Conservation (phyloP, 2,113 vertebrate genomes). For the Phaetusa simplex region DNA sequence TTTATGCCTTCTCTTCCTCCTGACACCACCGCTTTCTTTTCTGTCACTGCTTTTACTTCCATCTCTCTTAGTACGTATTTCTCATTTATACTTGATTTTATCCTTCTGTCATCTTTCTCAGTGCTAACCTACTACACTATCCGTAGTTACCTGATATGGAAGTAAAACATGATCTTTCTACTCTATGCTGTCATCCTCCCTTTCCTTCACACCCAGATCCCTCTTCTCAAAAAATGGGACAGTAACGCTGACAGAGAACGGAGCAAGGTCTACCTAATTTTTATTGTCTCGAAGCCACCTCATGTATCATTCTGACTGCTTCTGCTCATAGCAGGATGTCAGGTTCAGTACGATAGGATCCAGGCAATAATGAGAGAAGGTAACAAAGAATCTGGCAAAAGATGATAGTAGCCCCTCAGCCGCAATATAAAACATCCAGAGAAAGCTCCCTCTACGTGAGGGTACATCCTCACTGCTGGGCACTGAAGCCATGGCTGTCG, state of each 20-base stretch:
- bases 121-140: neutral
- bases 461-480: too few relatives aligned
- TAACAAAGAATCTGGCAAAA: neutral
- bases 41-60: neutral
- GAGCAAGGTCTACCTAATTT: neutral
- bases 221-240: neutral
- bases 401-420: neutral
- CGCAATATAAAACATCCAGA: neutral
- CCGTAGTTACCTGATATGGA: neutral
- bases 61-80: neutral
- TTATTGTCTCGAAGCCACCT: neutral
- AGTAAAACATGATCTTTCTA: neutral
- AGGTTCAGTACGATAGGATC: neutral
- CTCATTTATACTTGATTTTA: conserved; percentile 13
- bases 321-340: neutral
- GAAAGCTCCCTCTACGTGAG: neutral
- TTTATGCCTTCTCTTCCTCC: neutral
- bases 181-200: neutral
- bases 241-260: neutral
- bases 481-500: neutral
- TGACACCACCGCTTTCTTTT: neutral
- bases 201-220: neutral
- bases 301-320: neutral
- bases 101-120: neutral
- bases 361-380: neutral